Conservation (phyloP, 1,140 invertebrate species). For the Acromyrmex echinatior region DNA sequence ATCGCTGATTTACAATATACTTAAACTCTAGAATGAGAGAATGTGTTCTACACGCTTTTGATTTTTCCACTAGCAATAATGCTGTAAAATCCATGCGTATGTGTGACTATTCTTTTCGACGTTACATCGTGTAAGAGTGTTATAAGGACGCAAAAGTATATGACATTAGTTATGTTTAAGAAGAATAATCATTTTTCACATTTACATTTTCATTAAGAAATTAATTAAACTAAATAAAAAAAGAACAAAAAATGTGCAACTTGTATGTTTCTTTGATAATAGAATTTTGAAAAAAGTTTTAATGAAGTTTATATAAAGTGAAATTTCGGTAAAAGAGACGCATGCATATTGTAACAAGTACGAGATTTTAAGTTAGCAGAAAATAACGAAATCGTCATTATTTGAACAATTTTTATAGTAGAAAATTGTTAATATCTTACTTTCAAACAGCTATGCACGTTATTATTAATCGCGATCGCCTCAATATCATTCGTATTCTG, state of each 20-base stretch:
- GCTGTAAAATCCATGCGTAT: background rate
- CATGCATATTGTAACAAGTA: background rate
- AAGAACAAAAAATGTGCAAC: background rate
- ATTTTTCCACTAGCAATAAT: conserved; percentile 5
- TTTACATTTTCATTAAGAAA: background rate
- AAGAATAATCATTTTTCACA: background rate
- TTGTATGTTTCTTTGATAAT: background rate
- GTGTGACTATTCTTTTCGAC: conserved; percentile 16
- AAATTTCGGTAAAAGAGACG: conserved; percentile 17
- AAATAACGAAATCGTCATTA: background rate
- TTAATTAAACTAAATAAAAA: background rate
- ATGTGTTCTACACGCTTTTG: conserved; percentile 8
- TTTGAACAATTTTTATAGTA: background rate
- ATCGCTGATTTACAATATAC: conserved; percentile 21
- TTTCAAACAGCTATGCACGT: background rate
- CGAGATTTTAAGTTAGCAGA: background rate
- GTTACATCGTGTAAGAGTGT: conserved; percentile 26
- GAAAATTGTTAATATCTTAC: background rate
- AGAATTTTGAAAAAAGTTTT: conserved; percentile 8
- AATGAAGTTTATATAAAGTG: background rate
- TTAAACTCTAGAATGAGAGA: conserved; percentile 7
- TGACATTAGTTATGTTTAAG: conserved; percentile 13
- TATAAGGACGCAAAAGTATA: conserved; percentile 22
- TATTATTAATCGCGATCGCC: conserved; percentile 4
- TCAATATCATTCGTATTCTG: conserved; percentile 47